Conservation (phyloP, 2,113 vertebrate species). For the Sula dactylatra region DNA sequence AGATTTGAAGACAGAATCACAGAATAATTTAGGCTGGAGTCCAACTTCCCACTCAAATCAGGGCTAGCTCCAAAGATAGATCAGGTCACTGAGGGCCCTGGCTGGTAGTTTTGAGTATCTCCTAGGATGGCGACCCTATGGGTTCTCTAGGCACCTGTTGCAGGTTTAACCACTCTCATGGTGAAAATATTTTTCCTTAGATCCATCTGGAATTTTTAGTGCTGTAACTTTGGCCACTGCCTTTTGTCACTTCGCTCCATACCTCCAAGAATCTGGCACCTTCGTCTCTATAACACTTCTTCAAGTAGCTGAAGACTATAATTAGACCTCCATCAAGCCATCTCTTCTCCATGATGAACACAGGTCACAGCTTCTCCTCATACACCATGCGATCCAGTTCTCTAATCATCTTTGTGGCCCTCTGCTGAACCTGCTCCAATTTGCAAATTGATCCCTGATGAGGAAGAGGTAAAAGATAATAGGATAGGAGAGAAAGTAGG, state of each 20-base stretch:
- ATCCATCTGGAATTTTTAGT: background rate
- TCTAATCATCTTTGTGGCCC: background rate
- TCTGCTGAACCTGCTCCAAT: background rate
- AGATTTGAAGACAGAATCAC: background rate
- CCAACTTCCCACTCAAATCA: background rate
- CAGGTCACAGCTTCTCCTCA: background rate
- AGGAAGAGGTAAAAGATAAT: background rate
- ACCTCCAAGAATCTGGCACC: background rate
- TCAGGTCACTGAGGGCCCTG: background rate
- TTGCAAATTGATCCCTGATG: background rate
- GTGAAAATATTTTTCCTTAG: background rate
- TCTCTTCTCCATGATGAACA: background rate
- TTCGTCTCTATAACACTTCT: background rate
- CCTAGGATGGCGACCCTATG: background rate
- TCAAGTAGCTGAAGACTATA: background rate
- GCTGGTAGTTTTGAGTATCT: background rate
- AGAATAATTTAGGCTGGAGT: background rate
- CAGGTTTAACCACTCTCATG: background rate
- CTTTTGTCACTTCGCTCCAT: background rate
- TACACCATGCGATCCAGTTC: background rate
- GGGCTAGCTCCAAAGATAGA: background rate
- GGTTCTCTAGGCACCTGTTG: background rate
- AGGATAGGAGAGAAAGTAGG: background rate
- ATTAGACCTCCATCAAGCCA: background rate
- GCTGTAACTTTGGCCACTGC: background rate